These are phyloP conservation scores for Drosophila sp. DNA, from an alignment of 1,140 invertebrate genomes.

Conservation along the genomic window DNA sequence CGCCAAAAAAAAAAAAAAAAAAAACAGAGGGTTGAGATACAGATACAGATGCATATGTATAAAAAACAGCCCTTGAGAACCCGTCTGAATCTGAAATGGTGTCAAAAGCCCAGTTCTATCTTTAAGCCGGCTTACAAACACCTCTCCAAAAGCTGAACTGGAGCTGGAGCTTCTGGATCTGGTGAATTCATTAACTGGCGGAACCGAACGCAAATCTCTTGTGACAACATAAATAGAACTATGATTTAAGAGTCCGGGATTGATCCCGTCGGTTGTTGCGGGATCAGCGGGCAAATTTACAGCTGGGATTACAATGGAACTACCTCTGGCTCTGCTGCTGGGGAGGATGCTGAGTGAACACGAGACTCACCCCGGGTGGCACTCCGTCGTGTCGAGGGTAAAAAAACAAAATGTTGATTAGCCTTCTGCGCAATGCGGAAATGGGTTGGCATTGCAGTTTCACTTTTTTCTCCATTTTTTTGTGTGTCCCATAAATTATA, in stretches of 20 bases:
- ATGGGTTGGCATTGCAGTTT: conserved; percentile 62
- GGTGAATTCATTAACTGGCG: conserved; percentile 33
- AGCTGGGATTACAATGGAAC: conserved; percentile 74
- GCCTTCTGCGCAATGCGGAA: conserved; percentile 77
- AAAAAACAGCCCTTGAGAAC: conserved; percentile 74
- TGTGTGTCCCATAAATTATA: conserved; percentile 66
- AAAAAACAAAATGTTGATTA: conserved; percentile 62
- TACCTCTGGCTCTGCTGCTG: conserved; percentile 26
- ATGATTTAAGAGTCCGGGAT: conserved; percentile 71
- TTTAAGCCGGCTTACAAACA: conserved; percentile 72
- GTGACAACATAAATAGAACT: conserved; percentile 82
- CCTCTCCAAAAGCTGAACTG: conserved; percentile 43
- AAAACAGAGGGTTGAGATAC: conserved; percentile 28
- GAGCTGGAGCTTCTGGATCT: conserved; percentile 8
- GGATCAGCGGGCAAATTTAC: conserved; percentile 78
- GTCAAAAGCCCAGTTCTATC: conserved; percentile 44
- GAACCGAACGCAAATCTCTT: conserved; percentile 75
- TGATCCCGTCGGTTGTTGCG: conserved; percentile 37
- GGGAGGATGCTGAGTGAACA: conserved; percentile 46
- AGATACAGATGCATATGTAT: conserved; percentile 23
- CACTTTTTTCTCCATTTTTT: conserved; percentile 41
- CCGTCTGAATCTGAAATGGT: conserved; percentile 20
- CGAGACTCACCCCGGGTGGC: conserved; percentile 62
- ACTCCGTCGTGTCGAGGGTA: conserved; percentile 56
- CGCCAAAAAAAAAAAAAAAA: neutral